Evolutionary conservation across 2,888 invertebrate genomes (phyloP), one percentile per base, ranked within the genome.

Genomic region (Volucella inanis): DNA sequence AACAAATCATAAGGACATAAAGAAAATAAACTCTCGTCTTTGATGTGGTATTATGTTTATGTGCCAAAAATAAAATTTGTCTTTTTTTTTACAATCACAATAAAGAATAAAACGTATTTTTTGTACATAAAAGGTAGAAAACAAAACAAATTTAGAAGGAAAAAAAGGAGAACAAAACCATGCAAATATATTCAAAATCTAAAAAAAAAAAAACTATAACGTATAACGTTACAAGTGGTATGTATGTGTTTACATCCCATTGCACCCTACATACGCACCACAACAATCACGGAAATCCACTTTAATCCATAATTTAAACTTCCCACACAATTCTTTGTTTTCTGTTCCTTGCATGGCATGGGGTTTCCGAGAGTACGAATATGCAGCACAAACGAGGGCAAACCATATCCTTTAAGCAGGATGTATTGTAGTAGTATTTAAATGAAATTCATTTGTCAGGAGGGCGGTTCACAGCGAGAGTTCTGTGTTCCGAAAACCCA

Each of bases 171-270:
- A 74, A 41, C 62, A 14, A 65, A 47, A 49, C 22, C 64, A 83
- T 84, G 84, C 84, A 84, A 80, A 79, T 70, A 49, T 79, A 75
- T 84, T 79, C 59, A 70, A 79, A 78, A 71, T 71, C 61, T n/a
- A 14, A 12, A 65, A 52, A 82, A 76, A 71, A 22, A n/a, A 43
- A 54, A 62, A 83, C 72, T 47, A n/a, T n/a, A n/a, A n/a, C n/a
- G n/a, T 67, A 68, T 77, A 82, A 76, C 62, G 50, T 57, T 55
- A n/a, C 49, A 75, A 65, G 71, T 82, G 59, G 64, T 52, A 2
- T 49, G 15, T 14, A 62, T 45, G 1, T 54, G 31, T 49, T 12
- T 15, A 10, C 11, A 52, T 18, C 59, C 38, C 4, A 22, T 22
- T 31, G 18, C 39, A 18, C 11, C 45, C 39, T 45, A 15, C 54